Evolutionary conservation across 1,140 invertebrate genomes (phyloP).

Genomic region (Elysia chlorotica): DNA sequence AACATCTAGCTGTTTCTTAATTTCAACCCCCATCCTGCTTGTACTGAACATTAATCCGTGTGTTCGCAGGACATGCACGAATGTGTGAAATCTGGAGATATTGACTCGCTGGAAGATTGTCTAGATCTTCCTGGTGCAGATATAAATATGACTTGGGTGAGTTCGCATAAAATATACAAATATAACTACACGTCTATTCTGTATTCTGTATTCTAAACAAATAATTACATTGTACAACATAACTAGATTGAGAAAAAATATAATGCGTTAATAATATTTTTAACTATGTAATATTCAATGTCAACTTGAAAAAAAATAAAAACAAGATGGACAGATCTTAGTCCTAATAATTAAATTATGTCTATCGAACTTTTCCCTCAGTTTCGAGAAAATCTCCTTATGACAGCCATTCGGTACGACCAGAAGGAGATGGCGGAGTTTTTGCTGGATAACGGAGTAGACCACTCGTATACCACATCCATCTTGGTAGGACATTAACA

Average conservation of each 20-base stretch:
- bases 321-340: neutral
- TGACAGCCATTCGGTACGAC: constrained; percentile 47
- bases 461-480: constrained; percentile 41
- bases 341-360: neutral
- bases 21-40: no score
- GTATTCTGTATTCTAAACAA: neutral
- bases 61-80: constrained; percentile 38
- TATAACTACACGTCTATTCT: neutral
- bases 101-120: constrained; percentile 42
- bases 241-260: neutral
- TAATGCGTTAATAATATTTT: neutral
- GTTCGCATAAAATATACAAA: constrained; percentile 13
- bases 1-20: no score
- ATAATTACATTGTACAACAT: neutral
- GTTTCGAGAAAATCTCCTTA: constrained; percentile 57
- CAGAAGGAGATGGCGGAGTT: constrained; percentile 53
- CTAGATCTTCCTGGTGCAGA: constrained; percentile 46
- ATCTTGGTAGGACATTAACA: constrained; percentile 48
- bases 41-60: neutral
- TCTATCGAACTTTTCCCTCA: constrained; percentile 15
- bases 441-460: constrained; percentile 53
- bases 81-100: constrained; percentile 46
- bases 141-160: constrained; percentile 51
- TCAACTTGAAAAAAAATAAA: neutral
- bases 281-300: neutral